Conservation (phyloP, 1,140 invertebrate genomes). For the Tenebrio molitor region DNA sequence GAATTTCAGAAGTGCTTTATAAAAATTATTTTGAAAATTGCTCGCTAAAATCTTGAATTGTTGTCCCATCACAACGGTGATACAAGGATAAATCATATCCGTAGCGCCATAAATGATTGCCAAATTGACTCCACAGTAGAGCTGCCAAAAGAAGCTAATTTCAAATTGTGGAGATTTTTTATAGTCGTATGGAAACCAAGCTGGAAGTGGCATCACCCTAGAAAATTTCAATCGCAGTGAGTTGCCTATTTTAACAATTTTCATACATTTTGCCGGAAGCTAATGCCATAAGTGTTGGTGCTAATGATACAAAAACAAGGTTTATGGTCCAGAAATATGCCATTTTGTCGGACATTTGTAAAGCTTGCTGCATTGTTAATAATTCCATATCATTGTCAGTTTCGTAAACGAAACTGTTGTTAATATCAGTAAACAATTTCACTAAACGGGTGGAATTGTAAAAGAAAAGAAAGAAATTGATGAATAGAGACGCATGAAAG, state of each 20-base stretch:
- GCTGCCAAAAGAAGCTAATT: conserved; percentile 1
- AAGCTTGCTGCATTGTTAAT: neutral
- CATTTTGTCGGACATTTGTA: neutral
- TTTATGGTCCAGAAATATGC: neutral
- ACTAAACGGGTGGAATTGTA: neutral
- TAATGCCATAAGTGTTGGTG: neutral
- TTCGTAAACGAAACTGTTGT: neutral
- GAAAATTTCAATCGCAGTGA: neutral
- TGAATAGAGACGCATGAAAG: neutral
- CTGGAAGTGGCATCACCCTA: neutral
- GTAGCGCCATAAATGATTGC: neutral
- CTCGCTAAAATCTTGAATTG: conserved; percentile 16
- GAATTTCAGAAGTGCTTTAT: neutral
- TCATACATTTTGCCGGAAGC: neutral
- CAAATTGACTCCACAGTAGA: neutral
- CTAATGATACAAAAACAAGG: neutral
- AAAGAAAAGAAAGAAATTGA: neutral
- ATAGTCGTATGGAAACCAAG: neutral
- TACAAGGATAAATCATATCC: conserved; percentile 11
- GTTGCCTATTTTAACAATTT: neutral
- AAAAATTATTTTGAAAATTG: conserved; percentile 1
- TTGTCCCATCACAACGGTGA: neutral
- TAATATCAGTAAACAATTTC: neutral
- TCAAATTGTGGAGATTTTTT: neutral
- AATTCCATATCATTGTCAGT: neutral